Conservation (phyloP, 1,140 invertebrate genomes). For the Drosophila tropicalis region DNA sequence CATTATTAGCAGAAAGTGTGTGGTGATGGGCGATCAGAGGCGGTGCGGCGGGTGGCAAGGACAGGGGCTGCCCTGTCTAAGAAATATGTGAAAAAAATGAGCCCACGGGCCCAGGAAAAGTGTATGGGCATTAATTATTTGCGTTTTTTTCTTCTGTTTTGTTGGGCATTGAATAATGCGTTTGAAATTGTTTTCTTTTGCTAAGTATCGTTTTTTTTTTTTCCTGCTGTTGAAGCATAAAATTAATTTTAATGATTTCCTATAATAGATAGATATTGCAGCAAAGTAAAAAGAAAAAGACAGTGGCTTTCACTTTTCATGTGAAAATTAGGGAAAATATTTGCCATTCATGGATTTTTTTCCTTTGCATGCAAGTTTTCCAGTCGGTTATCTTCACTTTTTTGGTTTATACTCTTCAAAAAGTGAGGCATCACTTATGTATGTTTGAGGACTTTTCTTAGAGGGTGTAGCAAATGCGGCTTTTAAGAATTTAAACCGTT, state of each 20-base stretch:
- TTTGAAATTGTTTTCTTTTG: constrained; percentile 9
- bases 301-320: constrained; percentile 9
- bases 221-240: neutral
- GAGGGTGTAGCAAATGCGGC: neutral
- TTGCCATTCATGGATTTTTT: neutral
- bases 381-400: neutral
- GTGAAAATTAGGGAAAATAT: neutral
- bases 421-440: no score
- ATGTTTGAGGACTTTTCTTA: no score
- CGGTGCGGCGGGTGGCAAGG: neutral
- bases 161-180: constrained; percentile 33
- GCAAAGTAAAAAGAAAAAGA: neutral
- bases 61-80: neutral
- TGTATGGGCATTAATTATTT: constrained; percentile 69
- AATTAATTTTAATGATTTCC: constrained; percentile 22
- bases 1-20: constrained; percentile 56
- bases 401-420: no score
- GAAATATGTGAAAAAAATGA: constrained; percentile 12
- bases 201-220: neutral
- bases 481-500: neutral
- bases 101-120: constrained; percentile 17
- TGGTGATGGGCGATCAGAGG: neutral
- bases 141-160: constrained; percentile 23
- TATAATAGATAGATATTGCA: constrained; percentile 10
- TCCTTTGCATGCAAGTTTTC: neutral